These are phyloP conservation scores for Pseudochromis fuscus DNA, from an alignment of 2,797 vertebrate genomes.

Conservation along the genomic window DNA sequence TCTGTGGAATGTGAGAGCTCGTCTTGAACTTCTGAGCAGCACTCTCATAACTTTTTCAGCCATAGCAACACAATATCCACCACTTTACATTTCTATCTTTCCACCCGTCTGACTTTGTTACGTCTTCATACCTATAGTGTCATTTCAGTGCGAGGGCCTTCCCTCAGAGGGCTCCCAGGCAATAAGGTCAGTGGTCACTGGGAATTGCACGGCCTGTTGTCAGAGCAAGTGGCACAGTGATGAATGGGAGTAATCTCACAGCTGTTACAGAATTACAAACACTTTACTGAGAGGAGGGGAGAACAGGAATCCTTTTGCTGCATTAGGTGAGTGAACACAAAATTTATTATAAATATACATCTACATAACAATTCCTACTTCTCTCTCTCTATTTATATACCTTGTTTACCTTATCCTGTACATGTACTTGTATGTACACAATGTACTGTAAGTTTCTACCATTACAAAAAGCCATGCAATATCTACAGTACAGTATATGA, in stretches of 20 bases:
- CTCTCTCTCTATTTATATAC: conserved; percentile 64
- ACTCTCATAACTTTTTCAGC: conserved; percentile 26
- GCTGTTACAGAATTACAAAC: conserved; percentile 71
- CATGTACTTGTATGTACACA: conserved; percentile 75
- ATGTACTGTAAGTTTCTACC: conserved; percentile 68
- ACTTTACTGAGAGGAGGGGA: conserved; percentile 55
- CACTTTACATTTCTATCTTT: conserved; percentile 14
- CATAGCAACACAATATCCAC: conserved; percentile 23
- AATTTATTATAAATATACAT: conserved; percentile 83
- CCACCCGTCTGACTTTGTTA: conserved; percentile 24
- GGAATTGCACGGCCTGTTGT: conserved; percentile 54
- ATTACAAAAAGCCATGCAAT: conserved; percentile 86
- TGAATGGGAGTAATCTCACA: conserved; percentile 74
- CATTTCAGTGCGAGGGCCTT: conserved; percentile 42
- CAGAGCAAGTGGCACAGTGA: conserved; percentile 66
- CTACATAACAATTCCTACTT: conserved; percentile 72
- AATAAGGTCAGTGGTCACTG: conserved; percentile 67
- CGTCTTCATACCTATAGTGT: conserved; percentile 41
- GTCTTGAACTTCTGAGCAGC: conserved; percentile 48
- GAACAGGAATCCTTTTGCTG: conserved; percentile 52
- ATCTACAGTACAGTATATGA: conserved; percentile 80
- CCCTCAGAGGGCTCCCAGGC: conserved; percentile 29
- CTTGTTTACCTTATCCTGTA: conserved; percentile 71
- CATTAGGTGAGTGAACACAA: conserved; percentile 70
- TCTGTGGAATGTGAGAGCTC: conserved; percentile 53